Evolutionary conservation across 2,113 vertebrate genomes (phyloP).

Genomic region (Macquaria australasica): DNA sequence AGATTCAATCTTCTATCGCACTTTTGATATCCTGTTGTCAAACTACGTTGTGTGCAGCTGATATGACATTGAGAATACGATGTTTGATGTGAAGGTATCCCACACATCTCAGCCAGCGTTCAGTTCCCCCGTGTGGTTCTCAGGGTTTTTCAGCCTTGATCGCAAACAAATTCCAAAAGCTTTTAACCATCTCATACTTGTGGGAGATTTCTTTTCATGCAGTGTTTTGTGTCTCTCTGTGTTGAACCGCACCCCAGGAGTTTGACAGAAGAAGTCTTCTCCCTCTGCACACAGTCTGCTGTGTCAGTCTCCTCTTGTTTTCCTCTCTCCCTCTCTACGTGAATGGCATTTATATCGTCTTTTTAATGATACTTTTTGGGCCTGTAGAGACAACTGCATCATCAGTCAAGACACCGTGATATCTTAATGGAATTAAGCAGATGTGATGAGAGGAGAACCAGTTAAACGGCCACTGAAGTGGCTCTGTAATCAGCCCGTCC

Average conservation of each 20-base stretch:
- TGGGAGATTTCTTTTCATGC: conserved; percentile 18
- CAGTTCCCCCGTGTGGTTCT: conserved; percentile 5
- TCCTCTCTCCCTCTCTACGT: conserved; percentile 13
- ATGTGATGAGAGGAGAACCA: conserved; percentile 56
- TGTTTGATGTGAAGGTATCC: conserved; percentile 24
- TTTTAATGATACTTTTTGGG: conserved; percentile 48
- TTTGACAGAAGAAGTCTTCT: conserved; percentile 40
- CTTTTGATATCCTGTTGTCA: conserved; percentile 15
- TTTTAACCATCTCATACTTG: conserved; percentile 27
- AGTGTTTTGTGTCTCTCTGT: conserved; percentile 31
- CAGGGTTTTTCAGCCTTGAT: conserved; percentile 1
- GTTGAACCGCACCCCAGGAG: conserved; percentile 31
- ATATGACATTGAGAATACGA: conserved; percentile 21
- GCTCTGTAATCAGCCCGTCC: conserved; percentile 58
- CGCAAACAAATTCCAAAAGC: conserved; percentile 3
- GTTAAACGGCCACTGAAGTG: conserved; percentile 62
- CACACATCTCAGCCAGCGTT: conserved; percentile 12
- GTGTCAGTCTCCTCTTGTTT: conserved; percentile 43
- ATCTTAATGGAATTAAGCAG: conserved; percentile 69
- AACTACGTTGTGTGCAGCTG: conserved; percentile 8
- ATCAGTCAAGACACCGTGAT: conserved; percentile 27
- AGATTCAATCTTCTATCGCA: not conserved
- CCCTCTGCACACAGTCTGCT: conserved; percentile 7
- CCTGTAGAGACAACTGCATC: conserved; percentile 23
- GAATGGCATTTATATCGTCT: conserved; percentile 39